phyloP scores from a whole-genome alignment of 2,888 invertebrate genomes.

The Diabrotica balteata region DNA sequence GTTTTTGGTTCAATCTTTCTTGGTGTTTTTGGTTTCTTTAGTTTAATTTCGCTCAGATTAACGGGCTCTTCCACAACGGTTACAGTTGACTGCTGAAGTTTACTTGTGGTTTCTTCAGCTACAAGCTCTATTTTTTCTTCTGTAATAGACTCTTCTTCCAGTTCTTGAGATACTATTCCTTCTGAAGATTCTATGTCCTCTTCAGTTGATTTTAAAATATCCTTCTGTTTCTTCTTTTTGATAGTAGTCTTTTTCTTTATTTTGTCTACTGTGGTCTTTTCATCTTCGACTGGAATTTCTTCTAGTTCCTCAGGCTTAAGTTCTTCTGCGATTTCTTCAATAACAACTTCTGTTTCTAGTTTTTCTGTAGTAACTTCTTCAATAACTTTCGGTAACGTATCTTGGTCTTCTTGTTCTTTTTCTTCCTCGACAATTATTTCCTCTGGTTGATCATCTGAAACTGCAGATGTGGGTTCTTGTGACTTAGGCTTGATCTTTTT shows the following conservation, averaged over 20 bases:
- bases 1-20: slow-evolving; percentile 53
- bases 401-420: slow-evolving; percentile 14
- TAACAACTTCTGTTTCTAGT: slow-evolving; percentile 40
- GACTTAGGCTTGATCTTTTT: slow-evolving; percentile 38
- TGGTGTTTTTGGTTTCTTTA: slow-evolving; percentile 56
- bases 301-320: slow-evolving; percentile 34
- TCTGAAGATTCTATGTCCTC: slow-evolving; percentile 11
- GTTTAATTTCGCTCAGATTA: slow-evolving; percentile 66
- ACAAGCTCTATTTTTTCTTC: slow-evolving; percentile 29
- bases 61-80: slow-evolving; percentile 51
- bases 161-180: slow-evolving; percentile 50
- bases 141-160: slow-evolving; percentile 35
- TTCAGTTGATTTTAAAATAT: slow-evolving; percentile 27
- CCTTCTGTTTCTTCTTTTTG: slow-evolving; percentile 55
- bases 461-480: slow-evolving; percentile 33
- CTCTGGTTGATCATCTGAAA: slow-evolving; percentile 27
- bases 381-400: slow-evolving; percentile 6
- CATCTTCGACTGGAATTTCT: slow-evolving; percentile 46
- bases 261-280: slow-evolving; percentile 49
- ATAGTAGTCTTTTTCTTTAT: slow-evolving; percentile 32
- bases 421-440: slow-evolving; percentile 31
- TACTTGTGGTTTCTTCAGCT: slow-evolving; percentile 42
- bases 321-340: slow-evolving; percentile 38
- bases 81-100: slow-evolving; percentile 56
- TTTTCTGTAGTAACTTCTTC: slow-evolving; percentile 19